Base-by-base conservation (phyloP, 2,797 vertebrate genomes). In the Triplophysa yarkandensis region DNA sequence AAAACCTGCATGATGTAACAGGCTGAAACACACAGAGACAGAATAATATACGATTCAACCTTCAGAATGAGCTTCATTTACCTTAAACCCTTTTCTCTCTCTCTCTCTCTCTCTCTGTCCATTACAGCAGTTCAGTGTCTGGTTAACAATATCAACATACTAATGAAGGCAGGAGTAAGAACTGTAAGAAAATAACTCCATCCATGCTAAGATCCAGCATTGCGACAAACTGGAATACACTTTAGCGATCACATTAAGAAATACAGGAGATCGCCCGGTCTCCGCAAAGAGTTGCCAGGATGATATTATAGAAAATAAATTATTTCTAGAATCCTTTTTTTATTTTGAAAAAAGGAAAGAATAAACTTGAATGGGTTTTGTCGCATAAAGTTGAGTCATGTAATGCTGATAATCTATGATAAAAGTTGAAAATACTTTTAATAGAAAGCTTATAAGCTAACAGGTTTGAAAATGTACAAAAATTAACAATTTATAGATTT, bases 1-100 rank as follows among this genome's bases (percentile, higher is more conserved):
- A 41, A 73, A 68, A 75, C 54, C 72, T 78, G 76, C 75, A 76
- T 82, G 79, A 79, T 83, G 77, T 71, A 81, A 83, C 62, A 25
- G 68, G 8, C 43, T 81, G 76, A 83, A 78, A 78, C 54, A 43
- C 55, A 54, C 23, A 27, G 55, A 75, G 43, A 75, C 55, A 67
- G 48, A 76, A 52, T 67, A 54, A 68, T 68, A 70, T 64, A 81
- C 67, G 39, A 62, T 73, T 60, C 48, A 74, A 73, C 34, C 63
- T 71, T 52, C 68, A 61, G 70, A 80, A 83, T 81, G 77, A 77
- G 72, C 63, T 72, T 72, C 71, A 75, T 80, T 80, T 76, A 60
- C 52, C 44, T 61, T 23, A 80, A 77, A 76, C 46, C 68, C 52
- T 62, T 48, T 5, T 28, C 55, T 41, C 32, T 67, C 68, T 57